Conservation (phyloP, 2,113 vertebrate species). For the Panurus biarmicus region DNA sequence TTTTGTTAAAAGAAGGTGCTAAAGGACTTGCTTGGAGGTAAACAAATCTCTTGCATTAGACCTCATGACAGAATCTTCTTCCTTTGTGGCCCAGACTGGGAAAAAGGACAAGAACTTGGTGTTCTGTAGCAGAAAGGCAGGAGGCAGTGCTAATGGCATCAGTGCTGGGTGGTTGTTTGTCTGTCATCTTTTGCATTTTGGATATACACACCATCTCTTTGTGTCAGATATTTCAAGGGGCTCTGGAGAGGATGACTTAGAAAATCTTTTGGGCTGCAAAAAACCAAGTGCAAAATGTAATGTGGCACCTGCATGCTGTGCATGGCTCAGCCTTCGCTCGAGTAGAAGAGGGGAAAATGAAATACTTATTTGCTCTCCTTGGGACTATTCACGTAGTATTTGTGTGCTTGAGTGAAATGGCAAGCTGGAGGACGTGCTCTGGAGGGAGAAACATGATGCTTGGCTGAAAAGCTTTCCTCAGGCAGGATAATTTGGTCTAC, state of each 20-base stretch:
- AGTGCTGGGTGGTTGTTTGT: background rate
- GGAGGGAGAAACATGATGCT: background rate
- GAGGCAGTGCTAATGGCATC: background rate
- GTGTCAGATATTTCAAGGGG: background rate
- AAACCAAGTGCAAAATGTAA: background rate
- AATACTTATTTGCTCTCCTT: background rate
- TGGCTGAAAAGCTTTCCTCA: background rate
- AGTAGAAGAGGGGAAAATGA: background rate
- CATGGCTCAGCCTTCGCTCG: too few relatives aligned
- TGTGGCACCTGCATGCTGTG: background rate
- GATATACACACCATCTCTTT: background rate
- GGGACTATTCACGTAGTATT: background rate
- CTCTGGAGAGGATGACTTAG: background rate
- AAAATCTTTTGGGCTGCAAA: background rate
- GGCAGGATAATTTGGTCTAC: background rate
- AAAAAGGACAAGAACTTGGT: background rate
- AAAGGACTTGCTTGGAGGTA: background rate
- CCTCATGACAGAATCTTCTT: background rate
- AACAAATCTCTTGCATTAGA: background rate
- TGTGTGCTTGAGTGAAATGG: background rate
- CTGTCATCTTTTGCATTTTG: background rate
- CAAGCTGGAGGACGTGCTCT: background rate
- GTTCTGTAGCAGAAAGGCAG: background rate
- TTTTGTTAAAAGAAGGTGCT: background rate
- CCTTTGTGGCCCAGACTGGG: background rate